These are phyloP conservation scores for Tetragnatha montana DNA, from an alignment of 2,888 invertebrate genomes.

Conservation along the genomic window DNA sequence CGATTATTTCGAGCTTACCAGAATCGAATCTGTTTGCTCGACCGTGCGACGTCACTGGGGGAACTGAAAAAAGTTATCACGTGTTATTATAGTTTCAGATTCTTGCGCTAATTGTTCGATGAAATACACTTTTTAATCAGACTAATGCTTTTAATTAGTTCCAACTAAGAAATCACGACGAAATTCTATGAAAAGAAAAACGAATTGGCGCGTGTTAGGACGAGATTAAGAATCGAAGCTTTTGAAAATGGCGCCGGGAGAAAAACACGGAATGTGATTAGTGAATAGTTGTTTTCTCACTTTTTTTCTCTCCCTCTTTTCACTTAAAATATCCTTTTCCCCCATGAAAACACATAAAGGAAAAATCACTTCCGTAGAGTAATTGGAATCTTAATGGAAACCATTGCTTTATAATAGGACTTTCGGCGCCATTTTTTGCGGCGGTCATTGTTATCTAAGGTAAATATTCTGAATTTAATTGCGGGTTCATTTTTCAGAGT, in stretches of 20 bases:
- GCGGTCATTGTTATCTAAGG: slow-evolving; percentile 18
- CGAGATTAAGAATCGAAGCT: background rate
- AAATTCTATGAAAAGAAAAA: background rate
- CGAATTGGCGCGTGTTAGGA: background rate
- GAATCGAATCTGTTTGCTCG: slow-evolving; percentile 5
- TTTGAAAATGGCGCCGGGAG: background rate
- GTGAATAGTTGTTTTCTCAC: slow-evolving; percentile 9
- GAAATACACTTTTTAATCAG: slow-evolving; percentile 35
- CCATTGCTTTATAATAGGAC: background rate
- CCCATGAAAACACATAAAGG: slow-evolving; percentile 4
- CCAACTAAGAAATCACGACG: slow-evolving; percentile 16
- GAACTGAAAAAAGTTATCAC: background rate
- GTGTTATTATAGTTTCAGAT: background rate
- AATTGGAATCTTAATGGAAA: slow-evolving; percentile 32
- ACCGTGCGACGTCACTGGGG: background rate
- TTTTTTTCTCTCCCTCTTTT: background rate
- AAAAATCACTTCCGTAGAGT: slow-evolving; percentile 11
- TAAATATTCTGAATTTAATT: slow-evolving; percentile 33
- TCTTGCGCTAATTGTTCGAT: slow-evolving; percentile 25
- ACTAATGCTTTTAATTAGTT: slow-evolving; percentile 30
- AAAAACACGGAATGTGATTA: slow-evolving; percentile 30
- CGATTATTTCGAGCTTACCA: background rate
- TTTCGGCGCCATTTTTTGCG: background rate
- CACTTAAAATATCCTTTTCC: slow-evolving; percentile 5
- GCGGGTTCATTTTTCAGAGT: slow-evolving; percentile 25